Conservation (phyloP, 1,140 invertebrate genomes). For the Drosophila nannoptera region DNA sequence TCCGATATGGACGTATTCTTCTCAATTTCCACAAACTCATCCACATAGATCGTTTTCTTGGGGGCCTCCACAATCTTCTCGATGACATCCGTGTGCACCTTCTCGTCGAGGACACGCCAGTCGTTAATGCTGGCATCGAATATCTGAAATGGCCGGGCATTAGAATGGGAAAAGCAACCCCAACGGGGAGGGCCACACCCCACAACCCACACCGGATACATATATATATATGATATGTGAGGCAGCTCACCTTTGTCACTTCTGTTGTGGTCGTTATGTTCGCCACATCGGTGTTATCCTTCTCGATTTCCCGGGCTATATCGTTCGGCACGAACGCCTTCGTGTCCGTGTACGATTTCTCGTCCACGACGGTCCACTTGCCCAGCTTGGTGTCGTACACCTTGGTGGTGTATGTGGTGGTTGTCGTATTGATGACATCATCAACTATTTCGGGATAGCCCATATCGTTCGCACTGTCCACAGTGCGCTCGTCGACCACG, state of each 20-base stretch:
- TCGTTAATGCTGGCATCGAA: slow-evolving; percentile 79
- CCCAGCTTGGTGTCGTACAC: slow-evolving; percentile 77
- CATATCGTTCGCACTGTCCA: slow-evolving; percentile 64
- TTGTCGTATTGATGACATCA: slow-evolving; percentile 79
- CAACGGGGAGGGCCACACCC: neutral
- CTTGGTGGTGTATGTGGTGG: slow-evolving; percentile 78
- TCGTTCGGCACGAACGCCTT: slow-evolving; percentile 78
- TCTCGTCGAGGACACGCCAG: slow-evolving; percentile 78
- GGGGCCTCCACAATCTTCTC: slow-evolving; percentile 78
- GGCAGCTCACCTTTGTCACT: slow-evolving; percentile 76
- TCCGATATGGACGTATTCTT: slow-evolving; percentile 75
- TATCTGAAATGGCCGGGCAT: slow-evolving; percentile 51
- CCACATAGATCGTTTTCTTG: slow-evolving; percentile 76
- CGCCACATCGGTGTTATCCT: slow-evolving; percentile 79
- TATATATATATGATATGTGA: neutral
- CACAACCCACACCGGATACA: neutral
- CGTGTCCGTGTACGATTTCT: slow-evolving; percentile 76
- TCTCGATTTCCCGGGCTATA: slow-evolving; percentile 79
- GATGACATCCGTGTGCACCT: slow-evolving; percentile 78
- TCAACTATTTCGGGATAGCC: slow-evolving; percentile 79
- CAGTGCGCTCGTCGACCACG: slow-evolving; percentile 74
- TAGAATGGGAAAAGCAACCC: slow-evolving; percentile 10
- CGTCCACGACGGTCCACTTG: slow-evolving; percentile 77
- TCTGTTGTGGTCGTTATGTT: slow-evolving; percentile 79
- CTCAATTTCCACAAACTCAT: slow-evolving; percentile 78